phyloP scores from a whole-genome alignment of 2,888 invertebrate species.

The Graphium colonna region DNA sequence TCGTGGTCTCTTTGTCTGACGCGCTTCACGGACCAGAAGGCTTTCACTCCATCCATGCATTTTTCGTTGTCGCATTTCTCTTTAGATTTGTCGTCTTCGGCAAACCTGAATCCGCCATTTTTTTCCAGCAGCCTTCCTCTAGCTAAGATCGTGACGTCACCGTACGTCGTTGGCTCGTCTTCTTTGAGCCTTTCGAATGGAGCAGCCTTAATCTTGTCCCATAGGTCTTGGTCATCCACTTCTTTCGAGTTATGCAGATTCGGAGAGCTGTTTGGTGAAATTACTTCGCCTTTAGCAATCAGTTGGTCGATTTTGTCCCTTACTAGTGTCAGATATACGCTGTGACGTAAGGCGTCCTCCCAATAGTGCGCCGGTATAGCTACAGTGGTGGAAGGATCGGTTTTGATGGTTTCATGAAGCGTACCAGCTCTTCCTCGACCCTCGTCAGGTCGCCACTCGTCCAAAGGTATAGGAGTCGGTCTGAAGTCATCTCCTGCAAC shows the following conservation, averaged over 20 bases:
- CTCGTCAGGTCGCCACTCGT: constrained; percentile 51
- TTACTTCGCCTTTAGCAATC: constrained; percentile 56
- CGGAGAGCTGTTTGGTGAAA: constrained; percentile 44
- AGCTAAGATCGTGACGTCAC: constrained; percentile 83
- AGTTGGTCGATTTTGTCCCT: constrained; percentile 77
- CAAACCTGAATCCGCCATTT: constrained; percentile 75
- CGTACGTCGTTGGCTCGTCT: constrained; percentile 74
- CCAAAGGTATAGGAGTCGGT: constrained; percentile 67
- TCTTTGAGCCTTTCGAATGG: constrained; percentile 60
- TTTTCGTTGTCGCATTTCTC: constrained; percentile 62
- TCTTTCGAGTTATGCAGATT: constrained; percentile 47
- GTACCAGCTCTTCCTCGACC: constrained; percentile 42
- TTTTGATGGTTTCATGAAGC: constrained; percentile 47
- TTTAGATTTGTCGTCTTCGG: constrained; percentile 63
- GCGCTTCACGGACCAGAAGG: constrained; percentile 85
- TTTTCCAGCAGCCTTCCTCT: constrained; percentile 81
- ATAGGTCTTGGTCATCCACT: constrained; percentile 61
- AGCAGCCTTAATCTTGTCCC: constrained; percentile 71
- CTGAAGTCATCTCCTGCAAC: constrained; percentile 55
- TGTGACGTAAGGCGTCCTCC: constrained; percentile 85
- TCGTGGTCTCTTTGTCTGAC: constrained; percentile 81
- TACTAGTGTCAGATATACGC: constrained; percentile 82
- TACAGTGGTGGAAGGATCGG: constrained; percentile 38
- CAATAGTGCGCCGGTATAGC: constrained; percentile 75
- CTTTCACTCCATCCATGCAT: constrained; percentile 77